Base-by-base conservation (phyloP, 2,888 invertebrate genomes). In the Synergus itoensis region DNA sequence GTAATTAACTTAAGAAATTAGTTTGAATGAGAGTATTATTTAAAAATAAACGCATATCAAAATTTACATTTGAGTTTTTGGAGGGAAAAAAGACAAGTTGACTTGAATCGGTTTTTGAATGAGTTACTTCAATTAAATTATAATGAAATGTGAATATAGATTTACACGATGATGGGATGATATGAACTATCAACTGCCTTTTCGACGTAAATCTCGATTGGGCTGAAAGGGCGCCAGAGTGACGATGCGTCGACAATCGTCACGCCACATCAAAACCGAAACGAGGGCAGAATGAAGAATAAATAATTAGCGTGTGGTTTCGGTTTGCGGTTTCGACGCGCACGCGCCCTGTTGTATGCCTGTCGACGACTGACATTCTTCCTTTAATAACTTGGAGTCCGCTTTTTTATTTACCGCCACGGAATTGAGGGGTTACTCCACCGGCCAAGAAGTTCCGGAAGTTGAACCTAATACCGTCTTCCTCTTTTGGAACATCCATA, bases 261-360 rank as follows among this genome's bases (percentile, higher is more conserved):
- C 83, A 80, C 78, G 83, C 80, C 75, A 80, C 79, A 65, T 63
- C 78, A 79, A 76, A 73, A 53, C 73, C 53, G 73, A 73, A 86
- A 86, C 81, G 85, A 87, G 87, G 86, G 83, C 84, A 85, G 82
- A 87, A 87, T 81, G 53, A 83, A 84, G 86, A 87, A 88, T 87
- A 87, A 90, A 90, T 89, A 90, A 90, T 89, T 90, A 90, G 82
- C 84, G 86, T 89, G 90, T 85, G 90, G 90, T 88, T 88, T 87
- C 79, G 81, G 83, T 78, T 80, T 75, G 80, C 84, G 90, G 90
- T 90, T 90, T 84, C 80, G 77, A 57, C 73, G 86, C 85, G 87
- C 91, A 88, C 90, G 90, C 90, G 89, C 84, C 87, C 81, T 84
- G 83, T 86, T 86, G 77, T 77, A 79, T 65, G 80, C 78, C 76